Conservation (phyloP, 2,113 vertebrate species). For the Myotis davidii region DNA sequence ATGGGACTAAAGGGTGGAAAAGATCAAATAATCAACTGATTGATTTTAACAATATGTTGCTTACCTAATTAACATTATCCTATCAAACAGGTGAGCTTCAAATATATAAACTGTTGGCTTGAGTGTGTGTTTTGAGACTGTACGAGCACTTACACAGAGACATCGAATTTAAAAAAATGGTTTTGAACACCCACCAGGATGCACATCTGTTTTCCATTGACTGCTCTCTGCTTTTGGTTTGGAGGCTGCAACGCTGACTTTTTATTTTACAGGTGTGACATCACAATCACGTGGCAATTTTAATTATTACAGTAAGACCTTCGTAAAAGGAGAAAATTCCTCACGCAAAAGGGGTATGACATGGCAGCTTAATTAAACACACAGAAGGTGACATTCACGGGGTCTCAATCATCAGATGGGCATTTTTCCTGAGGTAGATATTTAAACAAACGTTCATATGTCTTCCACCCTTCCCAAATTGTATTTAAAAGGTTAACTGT, state of each 20-base stretch:
- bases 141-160: neutral
- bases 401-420: neutral
- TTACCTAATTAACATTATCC: constrained; percentile 5
- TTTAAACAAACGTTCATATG: neutral
- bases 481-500: neutral
- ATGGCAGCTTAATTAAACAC: neutral
- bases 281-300: constrained; percentile 14
- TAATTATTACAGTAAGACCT: constrained; percentile 7
- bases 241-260: neutral
- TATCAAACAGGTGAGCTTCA: neutral
- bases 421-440: neutral
- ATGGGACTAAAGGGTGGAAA: neutral
- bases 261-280: constrained; percentile 1
- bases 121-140: neutral
- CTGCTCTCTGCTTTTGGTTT: constrained; percentile 28
- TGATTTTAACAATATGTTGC: neutral
- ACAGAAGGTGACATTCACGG: neutral
- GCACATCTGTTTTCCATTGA: constrained; percentile 57
- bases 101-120: neutral
- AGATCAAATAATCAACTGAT: neutral
- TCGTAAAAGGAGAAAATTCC: constrained; percentile 25
- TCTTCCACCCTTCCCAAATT: neutral
- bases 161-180: neutral
- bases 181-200: constrained; percentile 29
- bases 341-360: neutral